phyloP scores from a whole-genome alignment of 2,797 vertebrate genomes.

The Rhinoraja longicauda region DNA sequence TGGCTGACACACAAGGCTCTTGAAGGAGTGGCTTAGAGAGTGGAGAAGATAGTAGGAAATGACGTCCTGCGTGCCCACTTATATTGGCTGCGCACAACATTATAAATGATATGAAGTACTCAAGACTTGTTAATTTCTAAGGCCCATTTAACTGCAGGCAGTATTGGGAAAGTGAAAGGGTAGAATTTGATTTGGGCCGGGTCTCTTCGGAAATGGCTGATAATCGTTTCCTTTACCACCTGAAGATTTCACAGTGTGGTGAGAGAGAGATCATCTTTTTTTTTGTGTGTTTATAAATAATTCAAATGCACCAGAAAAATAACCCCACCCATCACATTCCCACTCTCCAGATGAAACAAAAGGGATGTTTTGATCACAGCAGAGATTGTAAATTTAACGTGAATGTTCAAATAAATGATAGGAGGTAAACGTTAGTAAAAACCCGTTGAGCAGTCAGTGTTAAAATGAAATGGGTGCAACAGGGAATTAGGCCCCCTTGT shows the following conservation, averaged over 20 bases:
- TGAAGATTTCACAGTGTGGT: not conserved
- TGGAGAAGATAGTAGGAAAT: not conserved
- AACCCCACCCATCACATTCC: conserved; percentile 50
- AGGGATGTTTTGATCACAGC: conserved; percentile 55
- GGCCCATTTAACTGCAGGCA: not conserved
- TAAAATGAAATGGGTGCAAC: conserved; percentile 62
- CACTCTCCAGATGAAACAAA: conserved; percentile 44
- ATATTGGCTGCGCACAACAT: not conserved
- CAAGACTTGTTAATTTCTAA: not conserved
- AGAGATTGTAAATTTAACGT: conserved; percentile 55
- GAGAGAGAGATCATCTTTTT: not conserved
- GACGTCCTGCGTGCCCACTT: not conserved
- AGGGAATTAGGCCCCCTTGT: conserved; percentile 53
- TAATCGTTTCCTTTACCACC: not conserved
- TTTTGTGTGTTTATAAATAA: not conserved
- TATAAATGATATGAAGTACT: not conserved
- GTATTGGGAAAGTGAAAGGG: conserved; percentile 1
- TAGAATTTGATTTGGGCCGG: not conserved
- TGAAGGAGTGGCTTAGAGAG: not conserved
- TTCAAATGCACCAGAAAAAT: not conserved
- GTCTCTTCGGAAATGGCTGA: not conserved
- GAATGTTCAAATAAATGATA: conserved; percentile 59
- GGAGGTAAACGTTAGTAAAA: conserved; percentile 50
- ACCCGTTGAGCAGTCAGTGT: conserved; percentile 53
- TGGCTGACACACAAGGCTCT: not conserved